Evolutionary conservation across 2,113 vertebrate species (phyloP).

Genomic region (Ursus arctos): DNA sequence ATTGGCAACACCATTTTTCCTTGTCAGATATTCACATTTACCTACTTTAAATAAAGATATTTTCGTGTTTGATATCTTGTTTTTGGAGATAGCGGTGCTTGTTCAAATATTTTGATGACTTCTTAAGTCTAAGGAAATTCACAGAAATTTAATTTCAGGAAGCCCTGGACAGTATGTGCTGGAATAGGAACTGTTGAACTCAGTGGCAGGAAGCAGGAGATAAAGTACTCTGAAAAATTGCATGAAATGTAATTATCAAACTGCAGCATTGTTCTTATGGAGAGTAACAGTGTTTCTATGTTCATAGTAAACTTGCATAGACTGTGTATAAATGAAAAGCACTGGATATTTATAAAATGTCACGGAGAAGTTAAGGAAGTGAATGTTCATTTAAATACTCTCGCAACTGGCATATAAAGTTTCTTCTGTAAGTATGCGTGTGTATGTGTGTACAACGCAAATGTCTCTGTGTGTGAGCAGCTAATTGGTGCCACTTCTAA

Average conservation of each 20-base stretch:
- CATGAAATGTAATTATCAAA: slow-evolving; percentile 2
- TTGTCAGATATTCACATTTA: background rate
- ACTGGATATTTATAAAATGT: slow-evolving; percentile 25
- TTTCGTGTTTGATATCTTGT: background rate
- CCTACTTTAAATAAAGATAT: background rate
- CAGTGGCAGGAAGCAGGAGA: background rate
- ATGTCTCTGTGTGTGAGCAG: background rate
- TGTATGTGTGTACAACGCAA: background rate
- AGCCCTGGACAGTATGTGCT: background rate
- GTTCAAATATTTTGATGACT: slow-evolving; percentile 18
- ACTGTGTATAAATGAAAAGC: background rate
- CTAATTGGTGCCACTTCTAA: background rate
- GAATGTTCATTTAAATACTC: background rate
- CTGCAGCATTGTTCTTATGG: background rate
- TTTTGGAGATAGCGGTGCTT: background rate
- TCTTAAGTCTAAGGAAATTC: background rate
- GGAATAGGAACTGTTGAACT: background rate
- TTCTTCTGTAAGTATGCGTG: background rate
- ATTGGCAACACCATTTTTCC: background rate
- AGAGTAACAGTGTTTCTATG: background rate
- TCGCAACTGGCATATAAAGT: background rate
- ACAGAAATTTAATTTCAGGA: slow-evolving; percentile 37
- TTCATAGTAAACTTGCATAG: background rate
- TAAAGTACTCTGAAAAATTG: background rate
- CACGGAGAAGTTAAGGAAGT: background rate